Evolutionary conservation across 2,113 vertebrate genomes (phyloP).

Genomic region (Murina feae): DNA sequence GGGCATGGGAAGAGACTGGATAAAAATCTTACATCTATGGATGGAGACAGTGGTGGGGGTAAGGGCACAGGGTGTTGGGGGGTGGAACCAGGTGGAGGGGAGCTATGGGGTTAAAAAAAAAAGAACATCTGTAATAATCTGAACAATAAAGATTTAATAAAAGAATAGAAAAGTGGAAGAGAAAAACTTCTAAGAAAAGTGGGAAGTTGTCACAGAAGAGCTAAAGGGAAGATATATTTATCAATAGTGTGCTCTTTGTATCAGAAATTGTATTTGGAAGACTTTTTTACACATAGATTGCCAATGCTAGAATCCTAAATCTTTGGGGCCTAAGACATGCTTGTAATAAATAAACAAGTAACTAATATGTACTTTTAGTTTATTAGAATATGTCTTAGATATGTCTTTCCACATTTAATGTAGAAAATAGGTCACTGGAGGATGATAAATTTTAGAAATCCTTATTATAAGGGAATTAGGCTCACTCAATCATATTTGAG

Average conservation of each 20-base stretch:
- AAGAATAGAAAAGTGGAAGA: background rate
- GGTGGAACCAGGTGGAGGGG: no score
- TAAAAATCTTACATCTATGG: no score
- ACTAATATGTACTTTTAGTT: background rate
- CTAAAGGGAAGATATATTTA: background rate
- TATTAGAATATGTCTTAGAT: background rate
- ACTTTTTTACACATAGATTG: background rate
- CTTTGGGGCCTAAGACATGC: background rate
- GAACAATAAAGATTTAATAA: no score
- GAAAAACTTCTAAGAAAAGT: background rate
- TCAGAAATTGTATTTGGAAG: background rate
- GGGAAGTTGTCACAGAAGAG: background rate
- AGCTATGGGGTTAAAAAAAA: no score
- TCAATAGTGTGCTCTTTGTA: background rate
- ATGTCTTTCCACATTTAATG: background rate
- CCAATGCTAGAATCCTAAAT: background rate
- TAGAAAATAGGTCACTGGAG: conserved; percentile 17
- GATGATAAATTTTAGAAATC: background rate
- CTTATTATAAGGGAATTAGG: conserved; percentile 8
- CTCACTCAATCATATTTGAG: conserved; percentile 1
- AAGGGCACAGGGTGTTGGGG: no score
- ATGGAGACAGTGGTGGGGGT: no score
- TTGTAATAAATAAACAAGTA: conserved; percentile 36
- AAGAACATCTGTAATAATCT: no score
- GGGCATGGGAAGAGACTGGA: no score